Percentiles rank a stretch among this genome's conserved stretches.
Evolutionary conservation across 2,113 vertebrate species (phyloP).

Genomic region (Amphiprion percula): DNA sequence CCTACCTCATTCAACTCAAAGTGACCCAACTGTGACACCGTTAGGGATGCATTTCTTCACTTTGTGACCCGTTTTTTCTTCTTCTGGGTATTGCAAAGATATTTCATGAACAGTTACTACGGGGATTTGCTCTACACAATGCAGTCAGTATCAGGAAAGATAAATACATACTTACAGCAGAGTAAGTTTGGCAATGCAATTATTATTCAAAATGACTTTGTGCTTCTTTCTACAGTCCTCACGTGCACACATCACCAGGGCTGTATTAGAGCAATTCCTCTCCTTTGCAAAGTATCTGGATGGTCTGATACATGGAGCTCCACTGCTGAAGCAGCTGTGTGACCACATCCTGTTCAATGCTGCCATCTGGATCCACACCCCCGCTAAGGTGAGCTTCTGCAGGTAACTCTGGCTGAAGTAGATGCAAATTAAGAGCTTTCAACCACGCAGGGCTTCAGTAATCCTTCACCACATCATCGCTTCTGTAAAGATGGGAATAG

Average conservation of each 20-base stretch:
- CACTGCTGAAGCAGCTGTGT: slow-evolving; percentile 96
- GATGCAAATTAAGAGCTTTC: not conserved
- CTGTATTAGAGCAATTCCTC: slow-evolving; percentile 97
- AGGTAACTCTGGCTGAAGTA: not conserved
- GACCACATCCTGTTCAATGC: slow-evolving; percentile 99
- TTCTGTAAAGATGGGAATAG: not conserved
- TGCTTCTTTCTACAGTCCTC: slow-evolving; percentile 87
- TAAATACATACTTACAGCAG: not conserved
- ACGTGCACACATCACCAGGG: slow-evolving; percentile 93
- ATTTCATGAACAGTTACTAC: not conserved
- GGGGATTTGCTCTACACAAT: not conserved
- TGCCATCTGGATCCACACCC: slow-evolving; percentile 98
- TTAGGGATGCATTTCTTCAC: not conserved
- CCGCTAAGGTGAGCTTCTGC: slow-evolving; percentile 90
- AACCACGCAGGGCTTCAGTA: not conserved
- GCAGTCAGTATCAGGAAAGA: not conserved
- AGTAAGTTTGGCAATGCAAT: not conserved
- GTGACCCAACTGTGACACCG: not conserved
- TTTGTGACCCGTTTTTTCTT: not conserved
- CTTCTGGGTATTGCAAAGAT: not conserved
- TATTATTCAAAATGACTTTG: slow-evolving; percentile 16
- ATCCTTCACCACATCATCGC: not conserved
- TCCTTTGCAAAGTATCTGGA: slow-evolving; percentile 98
- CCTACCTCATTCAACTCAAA: not conserved
- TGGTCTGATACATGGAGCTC: slow-evolving; percentile 93